Base-by-base conservation (phyloP, 2,797 vertebrate species). In the Hemibagrus guttatus region DNA sequence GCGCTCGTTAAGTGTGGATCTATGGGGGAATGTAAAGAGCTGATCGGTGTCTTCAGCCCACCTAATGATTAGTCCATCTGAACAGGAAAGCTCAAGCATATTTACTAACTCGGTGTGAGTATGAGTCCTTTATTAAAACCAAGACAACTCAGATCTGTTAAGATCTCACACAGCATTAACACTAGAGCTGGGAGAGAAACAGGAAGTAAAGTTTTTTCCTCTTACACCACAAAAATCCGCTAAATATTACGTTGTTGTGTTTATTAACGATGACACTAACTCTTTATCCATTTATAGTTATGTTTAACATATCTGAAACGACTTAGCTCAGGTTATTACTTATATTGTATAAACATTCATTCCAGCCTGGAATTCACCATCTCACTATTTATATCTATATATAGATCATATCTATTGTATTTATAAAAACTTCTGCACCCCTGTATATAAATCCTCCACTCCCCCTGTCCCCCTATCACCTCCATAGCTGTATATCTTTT, bases 11-110 rank as follows among this genome's bases (percentile, higher is more conserved):
- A 75, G 28, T 72, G 76, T n/a, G 63, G 42, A 83, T 84, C 80
- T 85, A 69, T 79, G 72, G 71, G 85, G 83, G 61, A 71, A 84
- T 78, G 85, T 63, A 76, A 84, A 83, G 59, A 76, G 35, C 78
- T 76, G 82, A 89, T 82, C 42, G 58, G 49, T 81, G 82, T 52
- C 58, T 82, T 83, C 71, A 26, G 80, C 63, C 72, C 49, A 64
- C 39, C 80, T 58, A 69, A 87, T 69, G 63, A 86, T 76, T 56
- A 83, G 69, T 83, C 46, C 49, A 46, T 56, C 69, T 64, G 42
- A 83, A 83, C n/a, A 8, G 11, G 68, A 61, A 80, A 59, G 56
- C 35, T 39, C 61, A 58, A 69, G n/a, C 52, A 59, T 31, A 39
- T 83, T 58, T 23, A 46, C 81, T 28, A 83, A 68, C 28, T 58